Percentiles rank a stretch among this genome's conserved stretches.
Evolutionary conservation across 2,113 vertebrate genomes (phyloP).

Genomic region (Sphaerodactylus townsendi): DNA sequence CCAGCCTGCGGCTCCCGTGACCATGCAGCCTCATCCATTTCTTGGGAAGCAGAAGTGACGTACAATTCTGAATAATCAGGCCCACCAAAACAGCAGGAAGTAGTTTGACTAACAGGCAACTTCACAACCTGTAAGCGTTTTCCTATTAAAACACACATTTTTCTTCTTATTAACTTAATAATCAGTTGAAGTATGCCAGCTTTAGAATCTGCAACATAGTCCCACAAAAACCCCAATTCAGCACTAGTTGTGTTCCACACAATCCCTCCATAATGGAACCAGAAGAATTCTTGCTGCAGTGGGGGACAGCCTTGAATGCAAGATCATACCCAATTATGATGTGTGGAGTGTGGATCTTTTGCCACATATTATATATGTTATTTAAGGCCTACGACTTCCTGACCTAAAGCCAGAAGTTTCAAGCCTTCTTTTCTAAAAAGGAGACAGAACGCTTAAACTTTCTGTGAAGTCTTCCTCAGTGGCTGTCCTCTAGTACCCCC

Average conservation of each 20-base stretch:
- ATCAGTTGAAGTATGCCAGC: background rate
- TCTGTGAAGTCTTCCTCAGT: background rate
- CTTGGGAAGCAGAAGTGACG: conserved; percentile 84
- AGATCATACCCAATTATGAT: background rate
- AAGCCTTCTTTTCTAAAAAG: background rate
- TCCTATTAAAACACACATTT: conserved; percentile 71
- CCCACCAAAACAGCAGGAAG: conserved; percentile 94
- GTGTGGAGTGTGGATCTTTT: background rate
- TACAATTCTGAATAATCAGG: conserved; percentile 90
- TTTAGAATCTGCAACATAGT: background rate
- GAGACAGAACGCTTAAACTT: no score
- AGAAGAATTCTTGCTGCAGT: no score
- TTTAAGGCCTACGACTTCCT: background rate
- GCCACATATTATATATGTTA: background rate
- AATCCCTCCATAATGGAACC: background rate
- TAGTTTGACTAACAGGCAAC: conserved; percentile 85
- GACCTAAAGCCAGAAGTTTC: background rate
- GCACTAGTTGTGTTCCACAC: background rate
- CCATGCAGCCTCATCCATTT: conserved; percentile 73
- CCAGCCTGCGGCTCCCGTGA: conserved; percentile 82
- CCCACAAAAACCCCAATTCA: no score
- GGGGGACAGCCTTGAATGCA: no score
- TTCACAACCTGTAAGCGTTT: conserved; percentile 86
- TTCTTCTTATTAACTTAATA: background rate
- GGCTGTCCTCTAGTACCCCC: background rate